Evolutionary conservation across 2,797 vertebrate genomes (phyloP), one percentile per base, ranked within the genome.

Genomic region (Hemibagrus guttatus): DNA sequence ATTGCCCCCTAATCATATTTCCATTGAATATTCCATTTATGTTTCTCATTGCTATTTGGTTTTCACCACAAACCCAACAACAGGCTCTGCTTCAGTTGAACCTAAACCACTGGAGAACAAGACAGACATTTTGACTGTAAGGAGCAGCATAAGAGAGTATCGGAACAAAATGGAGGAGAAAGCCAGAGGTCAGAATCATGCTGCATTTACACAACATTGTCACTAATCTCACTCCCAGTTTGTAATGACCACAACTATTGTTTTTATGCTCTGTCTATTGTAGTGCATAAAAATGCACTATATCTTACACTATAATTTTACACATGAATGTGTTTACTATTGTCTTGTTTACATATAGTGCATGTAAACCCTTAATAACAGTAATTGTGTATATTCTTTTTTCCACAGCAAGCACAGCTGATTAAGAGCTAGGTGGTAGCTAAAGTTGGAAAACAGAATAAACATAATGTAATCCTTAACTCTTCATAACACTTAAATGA

Each of bases 101-200:
- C 23, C 19, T 42, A 91, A 58, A 76, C 9, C 75, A 3, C 28
- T 4, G 2, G 86, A 8, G 4, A 90, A 76, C 21, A 89, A 16
- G 31, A 63, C 28, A 1, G 56, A 90, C 13, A 28, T 21, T 14
- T 12, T 11, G 0, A 35, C 7, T 1, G 0, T 8, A 23, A 46
- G 9, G 12, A 42, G 80, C 63, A 93, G 80, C 87, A 91, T 91
- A 82, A 89, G 28, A 0, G 90, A 93, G 2, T 93, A 95, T 91
- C 69, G 8, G 21, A 88, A 39, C 42, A 90, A 6, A 7, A 89
- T 93, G 91, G 35, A 82, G 74, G 71, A 64, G 4, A 92, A 89
- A 89, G n/a, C 9, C 26, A 90, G n/a, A 88, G 49, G 87, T 88
- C 64, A 68, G 85, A 80, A 42, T 28, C n/a, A 14, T 4, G 23